phyloP scores from a whole-genome alignment of 2,888 invertebrate species.

The Phasia obesa region DNA sequence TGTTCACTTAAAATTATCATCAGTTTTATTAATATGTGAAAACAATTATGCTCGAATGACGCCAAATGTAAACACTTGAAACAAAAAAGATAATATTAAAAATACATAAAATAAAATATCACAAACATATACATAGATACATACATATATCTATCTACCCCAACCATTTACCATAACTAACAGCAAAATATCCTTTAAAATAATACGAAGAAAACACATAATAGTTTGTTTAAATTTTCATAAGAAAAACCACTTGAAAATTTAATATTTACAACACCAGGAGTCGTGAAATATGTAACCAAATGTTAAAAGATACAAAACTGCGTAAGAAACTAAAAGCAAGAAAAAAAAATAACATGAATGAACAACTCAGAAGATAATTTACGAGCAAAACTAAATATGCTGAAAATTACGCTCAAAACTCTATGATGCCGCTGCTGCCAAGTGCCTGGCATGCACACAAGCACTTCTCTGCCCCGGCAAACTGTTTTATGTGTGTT shows the following conservation, averaged over 20 bases:
- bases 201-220: constrained; percentile 36
- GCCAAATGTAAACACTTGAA: constrained; percentile 57
- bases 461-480: not conserved
- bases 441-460: constrained; percentile 47
- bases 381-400: constrained; percentile 64
- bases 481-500: not conserved
- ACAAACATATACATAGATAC: too few species aligned
- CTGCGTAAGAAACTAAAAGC: constrained; percentile 16
- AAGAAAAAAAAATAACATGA: too few species aligned
- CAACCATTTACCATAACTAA: constrained; percentile 9
- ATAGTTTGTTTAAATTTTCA: constrained; percentile 4
- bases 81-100: constrained; percentile 17
- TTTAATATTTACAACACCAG: constrained; percentile 5
- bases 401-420: constrained; percentile 66
- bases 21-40: constrained; percentile 47
- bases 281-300: constrained; percentile 55
- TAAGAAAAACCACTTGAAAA: constrained; percentile 60
- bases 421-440: constrained; percentile 23
- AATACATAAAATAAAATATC: not conserved
- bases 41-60: constrained; percentile 53
- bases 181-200: constrained; percentile 38
- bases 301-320: constrained; percentile 53
- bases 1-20: constrained; percentile 20
- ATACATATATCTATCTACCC: too few species aligned
- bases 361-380: constrained; percentile 44